Percentiles rank a stretch among this genome's conserved stretches.
These are phyloP conservation scores for Cheilinus undulatus DNA, from an alignment of 2,113 vertebrate species.

Conservation along the genomic window DNA sequence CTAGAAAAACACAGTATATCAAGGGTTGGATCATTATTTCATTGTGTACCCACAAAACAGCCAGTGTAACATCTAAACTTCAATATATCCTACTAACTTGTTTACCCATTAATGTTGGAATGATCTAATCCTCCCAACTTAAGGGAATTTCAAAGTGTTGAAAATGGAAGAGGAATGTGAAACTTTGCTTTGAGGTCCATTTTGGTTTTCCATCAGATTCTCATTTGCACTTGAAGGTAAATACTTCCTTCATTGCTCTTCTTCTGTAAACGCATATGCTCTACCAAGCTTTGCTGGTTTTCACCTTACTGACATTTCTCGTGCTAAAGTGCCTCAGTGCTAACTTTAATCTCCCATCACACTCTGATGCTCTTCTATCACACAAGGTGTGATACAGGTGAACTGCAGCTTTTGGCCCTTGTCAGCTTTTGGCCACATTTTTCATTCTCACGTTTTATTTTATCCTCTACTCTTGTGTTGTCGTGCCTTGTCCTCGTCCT, in stretches of 20 bases:
- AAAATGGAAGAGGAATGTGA: conserved; percentile 15
- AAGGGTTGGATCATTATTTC: too few species aligned
- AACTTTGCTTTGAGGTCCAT: conserved; percentile 50
- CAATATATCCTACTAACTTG: not conserved
- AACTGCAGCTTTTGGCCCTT: conserved; percentile 42
- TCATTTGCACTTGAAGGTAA: conserved; percentile 66
- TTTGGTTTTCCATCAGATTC: conserved; percentile 55
- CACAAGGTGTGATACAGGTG: conserved; percentile 51
- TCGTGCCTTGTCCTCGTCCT: conserved; percentile 72
- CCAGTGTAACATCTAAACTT: not conserved
- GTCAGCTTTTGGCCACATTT: conserved; percentile 66
- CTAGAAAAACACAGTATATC: too few species aligned
- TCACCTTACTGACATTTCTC: conserved; percentile 42
- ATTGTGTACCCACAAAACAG: not conserved
- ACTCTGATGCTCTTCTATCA: conserved; percentile 42
- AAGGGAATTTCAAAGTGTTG: not conserved
- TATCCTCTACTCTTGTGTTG: conserved; percentile 63
- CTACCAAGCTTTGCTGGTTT: conserved; percentile 51
- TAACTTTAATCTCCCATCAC: conserved; percentile 39
- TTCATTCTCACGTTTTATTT: conserved; percentile 67
- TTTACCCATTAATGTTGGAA: not conserved
- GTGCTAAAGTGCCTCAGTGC: conserved; percentile 22
- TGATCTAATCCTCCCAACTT: not conserved
- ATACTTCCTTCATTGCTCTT: conserved; percentile 45
- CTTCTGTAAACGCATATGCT: conserved; percentile 15